Conservation (phyloP, 2,888 invertebrate species). For the Alloplasta piceator region DNA sequence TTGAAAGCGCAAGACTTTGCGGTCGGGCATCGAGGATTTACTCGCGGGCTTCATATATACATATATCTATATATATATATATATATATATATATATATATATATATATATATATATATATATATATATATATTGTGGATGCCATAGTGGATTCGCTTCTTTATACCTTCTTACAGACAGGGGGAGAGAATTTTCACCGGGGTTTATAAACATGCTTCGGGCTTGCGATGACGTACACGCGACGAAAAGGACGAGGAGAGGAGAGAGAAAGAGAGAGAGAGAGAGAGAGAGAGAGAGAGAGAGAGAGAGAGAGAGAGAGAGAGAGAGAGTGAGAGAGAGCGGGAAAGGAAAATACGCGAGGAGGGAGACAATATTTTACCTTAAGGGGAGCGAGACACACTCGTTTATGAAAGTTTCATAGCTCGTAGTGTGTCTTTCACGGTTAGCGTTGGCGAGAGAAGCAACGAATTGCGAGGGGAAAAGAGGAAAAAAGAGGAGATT, state of each 20-base stretch:
- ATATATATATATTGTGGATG: too few relatives aligned
- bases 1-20: conserved; percentile 57
- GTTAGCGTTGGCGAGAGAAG: not conserved
- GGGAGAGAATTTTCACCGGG: conserved; percentile 55
- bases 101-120: too few relatives aligned
- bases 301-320: too few relatives aligned
- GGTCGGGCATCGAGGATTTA: conserved; percentile 62
- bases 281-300: too few relatives aligned
- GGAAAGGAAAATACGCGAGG: conserved; percentile 34
- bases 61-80: too few relatives aligned
- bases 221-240: conserved; percentile 52
- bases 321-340: too few relatives aligned
- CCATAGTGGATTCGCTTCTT: conserved; percentile 22
- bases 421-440: conserved; percentile 61
- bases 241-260: not conserved
- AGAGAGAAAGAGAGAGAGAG: conserved; percentile 26
- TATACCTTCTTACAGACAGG: conserved; percentile 35
- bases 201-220: conserved; percentile 72
- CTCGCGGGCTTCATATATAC: conserved; percentile 30
- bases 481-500: not conserved
- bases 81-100: too few relatives aligned
- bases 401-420: conserved; percentile 77
- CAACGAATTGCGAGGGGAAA: too few relatives aligned
- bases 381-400: conserved; percentile 74
- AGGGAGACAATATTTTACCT: conserved; percentile 75